Evolutionary conservation across 1,140 invertebrate species (phyloP).

Genomic region (Acromyrmex echinatior): DNA sequence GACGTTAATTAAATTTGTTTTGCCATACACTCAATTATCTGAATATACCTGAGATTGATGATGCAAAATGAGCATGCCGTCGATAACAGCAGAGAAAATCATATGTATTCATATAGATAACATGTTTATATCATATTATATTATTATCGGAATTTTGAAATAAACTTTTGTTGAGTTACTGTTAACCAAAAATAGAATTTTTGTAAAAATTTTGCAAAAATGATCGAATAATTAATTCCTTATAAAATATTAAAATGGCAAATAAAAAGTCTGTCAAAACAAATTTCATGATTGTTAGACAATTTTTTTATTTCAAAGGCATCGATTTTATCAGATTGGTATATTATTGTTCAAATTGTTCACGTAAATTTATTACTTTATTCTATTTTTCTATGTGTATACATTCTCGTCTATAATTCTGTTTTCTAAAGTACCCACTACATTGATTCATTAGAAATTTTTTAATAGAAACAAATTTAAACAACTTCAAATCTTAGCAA

Average conservation of each 20-base stretch:
- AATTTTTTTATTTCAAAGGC: conserved; percentile 12
- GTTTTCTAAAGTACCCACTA: neutral
- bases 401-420: neutral
- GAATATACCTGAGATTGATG: neutral
- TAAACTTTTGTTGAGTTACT: neutral
- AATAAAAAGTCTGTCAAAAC: neutral
- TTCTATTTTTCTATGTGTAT: neutral
- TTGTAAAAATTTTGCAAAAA: no score
- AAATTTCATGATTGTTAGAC: neutral
- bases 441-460: conserved; percentile 30
- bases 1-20: neutral
- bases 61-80: conserved; percentile 22
- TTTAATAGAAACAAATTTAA: neutral
- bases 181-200: neutral
- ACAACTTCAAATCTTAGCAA: neutral
- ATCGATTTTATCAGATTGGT: neutral
- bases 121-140: neutral
- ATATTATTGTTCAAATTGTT: conserved; percentile 11
- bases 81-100: neutral
- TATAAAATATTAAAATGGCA: neutral
- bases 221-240: neutral
- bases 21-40: neutral
- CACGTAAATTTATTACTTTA: neutral
- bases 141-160: neutral
- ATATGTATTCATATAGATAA: conserved; percentile 3